Percentiles rank a stretch among this genome's conserved stretches.
phyloP scores from a whole-genome alignment of 2,113 vertebrate species.

The Bubo blakistoni region DNA sequence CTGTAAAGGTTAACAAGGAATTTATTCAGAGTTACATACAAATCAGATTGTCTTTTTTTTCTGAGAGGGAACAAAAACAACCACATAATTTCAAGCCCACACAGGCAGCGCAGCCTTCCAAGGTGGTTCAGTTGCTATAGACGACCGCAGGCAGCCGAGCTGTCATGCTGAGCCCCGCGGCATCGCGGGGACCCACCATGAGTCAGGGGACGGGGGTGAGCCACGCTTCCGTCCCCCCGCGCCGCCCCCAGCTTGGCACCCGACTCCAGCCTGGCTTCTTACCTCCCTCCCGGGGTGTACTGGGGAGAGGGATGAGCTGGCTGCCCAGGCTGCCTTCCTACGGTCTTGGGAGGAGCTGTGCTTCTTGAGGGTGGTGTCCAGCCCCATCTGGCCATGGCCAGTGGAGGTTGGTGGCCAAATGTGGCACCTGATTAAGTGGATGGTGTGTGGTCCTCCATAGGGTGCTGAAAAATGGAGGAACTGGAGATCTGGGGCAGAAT shows the following conservation, averaged over 20 bases:
- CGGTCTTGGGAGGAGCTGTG: fast-evolving
- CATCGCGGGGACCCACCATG: background rate
- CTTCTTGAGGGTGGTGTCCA: fast-evolving
- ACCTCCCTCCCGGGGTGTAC: fast-evolving
- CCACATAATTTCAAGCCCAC: conserved; percentile 63
- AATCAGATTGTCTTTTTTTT: conserved; percentile 55
- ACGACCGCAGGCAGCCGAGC: conserved; percentile 13
- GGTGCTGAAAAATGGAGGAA: background rate
- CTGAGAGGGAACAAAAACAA: conserved; percentile 54
- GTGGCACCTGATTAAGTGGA: background rate
- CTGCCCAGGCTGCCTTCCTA: background rate
- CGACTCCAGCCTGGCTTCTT: background rate
- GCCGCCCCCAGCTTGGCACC: background rate
- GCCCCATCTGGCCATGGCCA: background rate
- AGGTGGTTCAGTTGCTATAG: conserved; percentile 51
- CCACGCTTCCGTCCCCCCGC: background rate
- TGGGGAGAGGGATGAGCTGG: background rate
- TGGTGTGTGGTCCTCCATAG: background rate
- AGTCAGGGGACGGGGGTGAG: background rate
- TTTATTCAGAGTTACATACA: conserved; percentile 55
- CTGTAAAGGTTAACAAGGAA: conserved; percentile 67
- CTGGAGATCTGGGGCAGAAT: background rate
- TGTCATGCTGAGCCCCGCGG: background rate
- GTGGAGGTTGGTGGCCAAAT: background rate
- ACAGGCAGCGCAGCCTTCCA: conserved; percentile 35